phyloP scores from a whole-genome alignment of 2,888 invertebrate genomes.

The Allolobophora icterica region DNA sequence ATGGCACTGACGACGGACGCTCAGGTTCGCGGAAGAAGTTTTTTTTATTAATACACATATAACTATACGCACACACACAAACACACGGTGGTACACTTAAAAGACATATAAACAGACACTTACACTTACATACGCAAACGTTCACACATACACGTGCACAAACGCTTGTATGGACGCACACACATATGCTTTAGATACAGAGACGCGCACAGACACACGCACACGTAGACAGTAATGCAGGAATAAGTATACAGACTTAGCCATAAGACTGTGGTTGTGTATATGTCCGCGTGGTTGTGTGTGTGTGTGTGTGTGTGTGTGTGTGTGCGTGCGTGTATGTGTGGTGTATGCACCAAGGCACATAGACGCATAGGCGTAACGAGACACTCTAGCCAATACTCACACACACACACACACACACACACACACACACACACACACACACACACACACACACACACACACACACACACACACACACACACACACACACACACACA shows the following conservation, averaged over 20 bases:
- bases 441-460: too few relatives aligned
- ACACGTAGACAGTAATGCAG: background rate
- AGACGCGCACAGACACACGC: background rate
- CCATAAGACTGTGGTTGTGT: too few relatives aligned
- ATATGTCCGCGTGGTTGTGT: too few relatives aligned
- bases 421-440: too few relatives aligned
- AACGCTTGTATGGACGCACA: background rate
- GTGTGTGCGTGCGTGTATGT: background rate
- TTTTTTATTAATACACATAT: background rate
- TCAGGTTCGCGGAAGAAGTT: background rate
- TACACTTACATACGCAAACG: background rate
- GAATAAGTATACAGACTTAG: too few relatives aligned
- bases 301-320: background rate
- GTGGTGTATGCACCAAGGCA: background rate
- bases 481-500: too few relatives aligned
- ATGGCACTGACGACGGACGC: background rate
- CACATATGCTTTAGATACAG: background rate
- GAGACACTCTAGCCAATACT: too few relatives aligned
- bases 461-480: too few relatives aligned
- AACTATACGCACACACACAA: background rate
- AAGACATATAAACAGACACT: background rate
- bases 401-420: too few relatives aligned
- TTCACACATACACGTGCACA: background rate
- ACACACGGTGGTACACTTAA: background rate
- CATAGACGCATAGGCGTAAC: too few relatives aligned